A percentile compares a stretch with the other conserved stretches of the same genome.
Conservation (phyloP, 2,113 vertebrate genomes). For the Melanerpes formicivorus region DNA sequence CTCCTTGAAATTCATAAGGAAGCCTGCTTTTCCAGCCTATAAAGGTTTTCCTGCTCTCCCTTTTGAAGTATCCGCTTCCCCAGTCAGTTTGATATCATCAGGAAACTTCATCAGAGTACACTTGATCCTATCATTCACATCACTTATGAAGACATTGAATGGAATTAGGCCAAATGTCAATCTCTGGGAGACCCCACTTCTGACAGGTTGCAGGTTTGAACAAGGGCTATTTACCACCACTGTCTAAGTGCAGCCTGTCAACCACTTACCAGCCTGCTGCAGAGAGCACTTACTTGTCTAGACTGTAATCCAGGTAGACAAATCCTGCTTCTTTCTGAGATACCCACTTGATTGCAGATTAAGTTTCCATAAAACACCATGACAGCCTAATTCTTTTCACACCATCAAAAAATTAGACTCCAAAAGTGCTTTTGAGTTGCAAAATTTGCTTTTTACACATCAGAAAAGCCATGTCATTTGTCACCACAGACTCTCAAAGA, state of each 20-base stretch:
- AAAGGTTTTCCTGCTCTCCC: neutral
- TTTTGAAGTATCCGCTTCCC: neutral
- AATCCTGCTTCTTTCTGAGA: constrained; percentile 17
- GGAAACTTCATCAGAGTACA: neutral
- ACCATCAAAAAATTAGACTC: constrained; percentile 15
- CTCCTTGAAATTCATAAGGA: neutral
- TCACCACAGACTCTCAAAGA: constrained; percentile 25
- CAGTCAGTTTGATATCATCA: neutral
- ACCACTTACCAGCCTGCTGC: neutral
- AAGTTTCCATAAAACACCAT: constrained; percentile 34
- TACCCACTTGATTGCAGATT: neutral
- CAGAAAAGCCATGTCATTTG: constrained; percentile 11
- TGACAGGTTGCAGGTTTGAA: neutral
- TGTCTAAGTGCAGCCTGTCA: neutral
- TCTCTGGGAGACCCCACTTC: neutral
- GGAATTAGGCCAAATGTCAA: neutral
- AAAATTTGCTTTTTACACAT: constrained; percentile 1
- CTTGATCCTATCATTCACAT: neutral
- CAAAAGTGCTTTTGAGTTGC: constrained; percentile 4
- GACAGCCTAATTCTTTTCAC: constrained; percentile 33
- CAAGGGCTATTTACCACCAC: neutral
- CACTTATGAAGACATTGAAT: neutral
- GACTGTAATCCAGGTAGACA: neutral
- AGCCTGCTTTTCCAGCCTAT: neutral
- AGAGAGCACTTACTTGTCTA: neutral